Conservation (phyloP, 2,113 vertebrate species). For the Pseudopodoces humilis region DNA sequence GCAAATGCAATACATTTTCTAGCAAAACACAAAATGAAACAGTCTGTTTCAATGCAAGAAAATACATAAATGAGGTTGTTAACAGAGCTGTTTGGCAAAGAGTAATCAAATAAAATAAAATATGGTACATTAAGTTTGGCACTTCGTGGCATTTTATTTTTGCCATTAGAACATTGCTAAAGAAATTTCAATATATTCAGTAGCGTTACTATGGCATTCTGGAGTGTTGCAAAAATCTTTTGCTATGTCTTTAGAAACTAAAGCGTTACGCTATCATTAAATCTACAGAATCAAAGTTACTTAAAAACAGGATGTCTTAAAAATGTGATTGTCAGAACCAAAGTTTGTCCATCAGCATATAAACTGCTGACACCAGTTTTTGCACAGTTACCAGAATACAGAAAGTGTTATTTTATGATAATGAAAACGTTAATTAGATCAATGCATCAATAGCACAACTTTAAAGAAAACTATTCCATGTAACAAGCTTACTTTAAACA, state of each 20-base stretch:
- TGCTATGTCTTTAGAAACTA: background rate
- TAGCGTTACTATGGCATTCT: background rate
- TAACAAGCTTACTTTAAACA: background rate
- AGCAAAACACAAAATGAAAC: slow-evolving; percentile 49
- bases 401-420: background rate
- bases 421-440: background rate
- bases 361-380: background rate
- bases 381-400: background rate
- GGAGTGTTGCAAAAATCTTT: background rate
- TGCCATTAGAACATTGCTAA: slow-evolving; percentile 6
- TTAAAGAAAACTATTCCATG: background rate
- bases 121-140: slow-evolving; percentile 27
- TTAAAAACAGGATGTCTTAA: background rate
- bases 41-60: slow-evolving; percentile 24
- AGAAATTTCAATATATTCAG: slow-evolving; percentile 4
- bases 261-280: background rate
- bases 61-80: slow-evolving; percentile 44
- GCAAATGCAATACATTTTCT: slow-evolving; percentile 47
- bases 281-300: background rate
- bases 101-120: slow-evolving; percentile 60
- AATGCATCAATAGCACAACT: background rate
- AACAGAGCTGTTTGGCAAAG: slow-evolving; percentile 41
- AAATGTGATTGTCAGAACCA: background rate
- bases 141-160: slow-evolving; percentile 31
- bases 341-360: background rate